phyloP scores from a whole-genome alignment of 2,888 invertebrate genomes.

The Nemotelus pantherinus region DNA sequence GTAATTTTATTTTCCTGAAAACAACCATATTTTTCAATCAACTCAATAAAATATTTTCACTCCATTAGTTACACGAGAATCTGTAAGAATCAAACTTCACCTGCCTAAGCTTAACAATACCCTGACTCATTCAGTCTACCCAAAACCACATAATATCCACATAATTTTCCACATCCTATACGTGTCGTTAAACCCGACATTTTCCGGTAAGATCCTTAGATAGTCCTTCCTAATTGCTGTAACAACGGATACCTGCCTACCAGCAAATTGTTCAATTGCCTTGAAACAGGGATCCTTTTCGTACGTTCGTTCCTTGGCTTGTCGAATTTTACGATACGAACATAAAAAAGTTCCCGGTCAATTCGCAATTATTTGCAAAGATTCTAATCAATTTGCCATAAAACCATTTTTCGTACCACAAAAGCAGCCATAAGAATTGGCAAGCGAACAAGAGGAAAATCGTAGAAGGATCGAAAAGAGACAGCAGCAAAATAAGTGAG shows the following conservation, averaged over 20 bases:
- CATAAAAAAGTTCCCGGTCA: not conserved
- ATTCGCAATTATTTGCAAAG: slow-evolving; percentile 27
- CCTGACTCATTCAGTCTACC: no score
- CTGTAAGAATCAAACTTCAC: no score
- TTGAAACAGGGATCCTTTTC: not conserved
- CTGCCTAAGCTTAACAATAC: no score
- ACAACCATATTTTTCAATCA: no score
- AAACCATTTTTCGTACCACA: not conserved
- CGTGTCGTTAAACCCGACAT: not conserved
- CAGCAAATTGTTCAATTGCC: slow-evolving; percentile 10
- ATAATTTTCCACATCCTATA: not conserved
- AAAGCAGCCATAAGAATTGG: no score
- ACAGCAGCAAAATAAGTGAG: not conserved
- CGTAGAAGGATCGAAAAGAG: not conserved
- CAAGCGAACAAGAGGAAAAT: not conserved
- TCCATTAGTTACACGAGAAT: no score
- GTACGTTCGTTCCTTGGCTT: not conserved
- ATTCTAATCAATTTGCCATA: slow-evolving; percentile 25
- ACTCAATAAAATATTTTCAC: no score
- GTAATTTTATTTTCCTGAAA: no score
- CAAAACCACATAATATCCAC: no score
- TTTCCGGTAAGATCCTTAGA: no score
- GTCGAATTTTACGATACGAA: not conserved
- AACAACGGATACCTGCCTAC: not conserved
- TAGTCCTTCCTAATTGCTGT: no score